Base-by-base conservation (phyloP, 1,140 invertebrate genomes). In the Meloidogyne hapla region DNA sequence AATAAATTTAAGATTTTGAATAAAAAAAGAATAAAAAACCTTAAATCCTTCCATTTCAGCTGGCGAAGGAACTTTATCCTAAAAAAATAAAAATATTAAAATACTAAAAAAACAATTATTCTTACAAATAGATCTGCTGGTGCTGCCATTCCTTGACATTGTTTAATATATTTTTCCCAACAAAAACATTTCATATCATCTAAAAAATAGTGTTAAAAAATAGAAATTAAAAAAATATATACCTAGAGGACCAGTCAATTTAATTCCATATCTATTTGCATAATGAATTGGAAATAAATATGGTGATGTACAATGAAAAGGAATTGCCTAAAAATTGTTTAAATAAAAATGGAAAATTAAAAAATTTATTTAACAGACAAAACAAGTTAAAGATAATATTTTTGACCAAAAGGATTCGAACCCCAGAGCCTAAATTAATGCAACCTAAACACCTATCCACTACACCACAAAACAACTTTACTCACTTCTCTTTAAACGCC, bases 201-300 rank as follows among this genome's bases (percentile, higher is more conserved):
- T 77, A 33, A 68, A 65, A 63, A 33, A 33, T 6, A 33, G 0
- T 33, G 4, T 33, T 33, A 74, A 28, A 23, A 15, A 1, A 3
- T 74, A 21, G 23, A n/a, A 13, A 69, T 40, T 42, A 10, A 12
- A 69, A 8, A 18, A 69, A 28, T 0, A 61, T 28, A 12, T 12
- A 77, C 76, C 76, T 40, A 28, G 33, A 48, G 77, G 76, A n/a
- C 74, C 74, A 70, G 13, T 15, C 15, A 77, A 21, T 9, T 40
- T 38, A 62, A 78, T 79, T 42, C 67, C 68, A 13, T 80, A 65
- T 26, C 80, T 45, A 18, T 2, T 26, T 13, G 65, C 77, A 72
- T 78, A 78, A 18, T 69, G 42, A 28, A 80, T 62, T 40, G 77
- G 77, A 23, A 78, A 78, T n/a, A 78, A 23, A 26, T 61, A 79